A percentile compares a stretch with the other conserved stretches of the same genome.
These are phyloP conservation scores for Drosophila dunni DNA, from an alignment of 1,140 invertebrate genomes.

Conservation along the genomic window DNA sequence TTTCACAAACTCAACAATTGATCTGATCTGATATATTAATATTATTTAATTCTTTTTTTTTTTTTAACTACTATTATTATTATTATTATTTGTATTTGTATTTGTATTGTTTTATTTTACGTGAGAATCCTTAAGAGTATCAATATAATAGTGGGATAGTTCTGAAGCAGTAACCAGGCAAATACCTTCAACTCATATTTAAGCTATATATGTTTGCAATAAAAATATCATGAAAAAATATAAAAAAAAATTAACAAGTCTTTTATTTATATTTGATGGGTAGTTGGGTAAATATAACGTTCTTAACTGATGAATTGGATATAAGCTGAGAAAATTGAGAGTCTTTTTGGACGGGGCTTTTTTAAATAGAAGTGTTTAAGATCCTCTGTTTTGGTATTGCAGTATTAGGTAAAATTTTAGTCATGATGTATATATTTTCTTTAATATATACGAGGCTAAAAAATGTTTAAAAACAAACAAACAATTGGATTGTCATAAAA, in stretches of 20 bases:
- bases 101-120: constrained; percentile 30
- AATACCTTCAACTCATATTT: constrained; percentile 78
- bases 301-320: too few relatives aligned
- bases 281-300: neutral
- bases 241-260: constrained; percentile 9
- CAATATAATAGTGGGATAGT: constrained; percentile 73
- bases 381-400: too few relatives aligned
- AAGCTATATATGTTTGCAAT: constrained; percentile 81
- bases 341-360: too few relatives aligned
- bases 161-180: constrained; percentile 72
- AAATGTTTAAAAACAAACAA: too few relatives aligned
- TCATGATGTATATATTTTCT: too few relatives aligned
- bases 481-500: too few relatives aligned
- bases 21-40: constrained; percentile 35
- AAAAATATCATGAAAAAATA: constrained; percentile 76
- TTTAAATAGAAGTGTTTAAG: too few relatives aligned
- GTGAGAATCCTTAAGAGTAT: constrained; percentile 68
- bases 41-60: constrained; percentile 42
- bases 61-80: constrained; percentile 26
- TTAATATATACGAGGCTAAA: too few relatives aligned
- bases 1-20: constrained; percentile 55
- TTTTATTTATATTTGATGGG: neutral
- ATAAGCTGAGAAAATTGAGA: too few relatives aligned
- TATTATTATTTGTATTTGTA: constrained; percentile 28
- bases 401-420: too few relatives aligned